Conservation (phyloP, 2,888 invertebrate genomes). For the Cheilosia impressa region DNA sequence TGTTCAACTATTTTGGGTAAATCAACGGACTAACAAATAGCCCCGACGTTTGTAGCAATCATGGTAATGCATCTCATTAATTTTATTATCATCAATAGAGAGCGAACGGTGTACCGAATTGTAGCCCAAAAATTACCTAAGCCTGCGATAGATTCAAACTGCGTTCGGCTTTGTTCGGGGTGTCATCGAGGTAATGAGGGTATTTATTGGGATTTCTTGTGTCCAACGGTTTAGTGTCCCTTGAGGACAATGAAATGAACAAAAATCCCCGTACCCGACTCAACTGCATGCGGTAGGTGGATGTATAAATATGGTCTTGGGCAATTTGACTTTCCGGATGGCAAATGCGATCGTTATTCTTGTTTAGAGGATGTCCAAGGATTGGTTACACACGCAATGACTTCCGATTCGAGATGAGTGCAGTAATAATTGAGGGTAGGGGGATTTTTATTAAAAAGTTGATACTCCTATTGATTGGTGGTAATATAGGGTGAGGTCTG, state of each 20-base stretch:
- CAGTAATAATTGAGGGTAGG: slow-evolving; percentile 6
- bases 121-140: not conserved
- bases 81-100: slow-evolving; percentile 66
- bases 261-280: slow-evolving; percentile 42
- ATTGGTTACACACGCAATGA: slow-evolving; percentile 64
- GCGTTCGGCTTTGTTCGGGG: slow-evolving; percentile 51
- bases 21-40: slow-evolving; percentile 72
- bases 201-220: slow-evolving; percentile 68
- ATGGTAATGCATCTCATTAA: slow-evolving; percentile 75
- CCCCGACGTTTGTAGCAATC: slow-evolving; percentile 67
- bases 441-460: slow-evolving; percentile 31
- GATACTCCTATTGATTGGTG: not conserved
- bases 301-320: slow-evolving; percentile 1
- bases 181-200: slow-evolving; percentile 71
- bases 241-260: slow-evolving; percentile 53
- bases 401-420: slow-evolving; percentile 36
- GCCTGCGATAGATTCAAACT: slow-evolving; percentile 36
- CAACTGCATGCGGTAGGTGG: slow-evolving; percentile 61
- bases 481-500: not conserved
- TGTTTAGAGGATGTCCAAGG: slow-evolving; percentile 34
- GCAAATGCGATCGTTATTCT: slow-evolving; percentile 48
- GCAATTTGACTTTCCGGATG: slow-evolving; percentile 47
- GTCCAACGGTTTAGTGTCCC: slow-evolving; percentile 50
- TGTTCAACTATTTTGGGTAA: slow-evolving; percentile 49
- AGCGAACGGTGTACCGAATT: not conserved